Evolutionary conservation across 2,888 invertebrate genomes (phyloP).

Genomic region (Himalopsyche tibetana): DNA sequence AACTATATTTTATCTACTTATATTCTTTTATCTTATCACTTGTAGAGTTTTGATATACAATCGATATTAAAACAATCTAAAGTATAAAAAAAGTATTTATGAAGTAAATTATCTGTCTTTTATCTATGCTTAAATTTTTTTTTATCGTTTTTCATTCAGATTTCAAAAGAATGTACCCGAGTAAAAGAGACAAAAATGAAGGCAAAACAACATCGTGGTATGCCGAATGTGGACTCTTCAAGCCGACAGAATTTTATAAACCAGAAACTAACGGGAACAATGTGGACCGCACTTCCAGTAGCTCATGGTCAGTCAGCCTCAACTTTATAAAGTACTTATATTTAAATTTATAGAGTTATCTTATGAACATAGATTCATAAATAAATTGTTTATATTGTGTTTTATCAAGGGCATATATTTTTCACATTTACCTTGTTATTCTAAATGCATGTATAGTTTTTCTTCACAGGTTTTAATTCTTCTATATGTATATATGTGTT

Average conservation of each 20-base stretch:
- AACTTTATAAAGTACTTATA: neutral
- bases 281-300: conserved; percentile 69
- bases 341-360: too few relatives aligned
- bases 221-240: conserved; percentile 81
- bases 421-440: neutral
- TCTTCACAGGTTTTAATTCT: too few relatives aligned
- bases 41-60: too few relatives aligned
- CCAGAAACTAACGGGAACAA: conserved; percentile 56
- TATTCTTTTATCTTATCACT: too few relatives aligned
- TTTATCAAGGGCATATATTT: neutral
- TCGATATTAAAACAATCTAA: too few relatives aligned
- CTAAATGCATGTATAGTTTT: too few relatives aligned
- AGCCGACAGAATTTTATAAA: conserved; percentile 68
- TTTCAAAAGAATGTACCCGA: conserved; percentile 71
- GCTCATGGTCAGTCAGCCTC: conserved; percentile 70
- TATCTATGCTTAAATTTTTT: neutral
- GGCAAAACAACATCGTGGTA: conserved; percentile 82
- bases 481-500: too few relatives aligned
- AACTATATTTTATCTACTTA: too few relatives aligned
- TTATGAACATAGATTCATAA: too few relatives aligned
- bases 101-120: too few relatives aligned
- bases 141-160: conserved; percentile 68
- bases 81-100: too few relatives aligned
- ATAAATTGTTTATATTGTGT: too few relatives aligned
- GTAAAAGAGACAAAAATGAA: conserved; percentile 74